Base-by-base conservation (phyloP, 2,888 invertebrate genomes). In the Homarus gammarus region DNA sequence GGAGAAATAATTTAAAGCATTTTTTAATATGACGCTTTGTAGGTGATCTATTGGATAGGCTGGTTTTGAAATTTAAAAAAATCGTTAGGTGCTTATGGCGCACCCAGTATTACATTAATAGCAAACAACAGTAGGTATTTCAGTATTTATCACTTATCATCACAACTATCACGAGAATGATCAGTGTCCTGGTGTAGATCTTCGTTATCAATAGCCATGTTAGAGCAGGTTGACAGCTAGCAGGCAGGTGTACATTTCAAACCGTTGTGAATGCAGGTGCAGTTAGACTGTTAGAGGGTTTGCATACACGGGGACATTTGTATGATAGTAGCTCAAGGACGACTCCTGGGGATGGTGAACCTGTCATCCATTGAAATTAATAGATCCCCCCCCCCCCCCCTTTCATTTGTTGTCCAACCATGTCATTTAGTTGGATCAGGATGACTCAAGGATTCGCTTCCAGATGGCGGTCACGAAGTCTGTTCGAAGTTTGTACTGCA, bases 381-480 rank as follows among this genome's bases (percentile, higher is more conserved):
- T 15, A 68, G 27, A 22, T 22, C 10, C 22, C 68, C 68, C 22
- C 22, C 68, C 22, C 22, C 68, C n/a, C n/a, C n/a, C n/a, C n/a
- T n/a, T 68, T 68, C 68, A 22, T 31, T 68, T 68, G 22, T 68
- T 68, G 22, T 15, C 0, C 68, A 68, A 31, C 68, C 68, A 68
- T 68, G 68, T 68, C 33, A 15, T 68, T n/a, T 22, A 68, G 68
- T 68, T 8, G 68, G 68, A 22, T 68, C 27, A 68, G 68, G 68
- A 68, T 10, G 8, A 15, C 68, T 68, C 68, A 22, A 68, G 33
- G 68, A 8, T 68, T 8, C 68, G 15, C 22, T 22, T 68, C 68
- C 68, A 68, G 68, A 68, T 68, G 68, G 68, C 68, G 22, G 68
- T 22, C 68, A 15, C 33, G 0, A 22, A 68, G 33, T 68, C 22